phyloP scores from a whole-genome alignment of 2,888 invertebrate species.

The Lasiommata megera region DNA sequence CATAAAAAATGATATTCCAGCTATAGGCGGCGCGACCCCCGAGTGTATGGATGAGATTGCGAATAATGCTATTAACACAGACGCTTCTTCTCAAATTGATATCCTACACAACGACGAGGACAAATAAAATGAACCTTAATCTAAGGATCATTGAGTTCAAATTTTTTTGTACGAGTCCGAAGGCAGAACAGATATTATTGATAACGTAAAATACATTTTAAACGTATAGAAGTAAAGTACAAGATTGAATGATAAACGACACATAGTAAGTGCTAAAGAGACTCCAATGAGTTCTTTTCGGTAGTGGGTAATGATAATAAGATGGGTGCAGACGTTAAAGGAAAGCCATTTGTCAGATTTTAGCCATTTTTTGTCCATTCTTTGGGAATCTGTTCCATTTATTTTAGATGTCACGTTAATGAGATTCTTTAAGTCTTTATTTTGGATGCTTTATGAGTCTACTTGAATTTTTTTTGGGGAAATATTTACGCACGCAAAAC shows the following conservation, averaged over 20 bases:
- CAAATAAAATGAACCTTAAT: constrained; percentile 48
- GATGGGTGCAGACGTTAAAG: constrained; percentile 82
- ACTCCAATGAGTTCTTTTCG: constrained; percentile 78
- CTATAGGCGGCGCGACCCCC: constrained; percentile 73
- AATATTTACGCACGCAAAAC: background rate
- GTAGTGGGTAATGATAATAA: constrained; percentile 80
- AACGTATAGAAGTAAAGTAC: constrained; percentile 34
- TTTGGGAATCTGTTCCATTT: constrained; percentile 80
- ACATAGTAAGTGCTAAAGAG: constrained; percentile 60
- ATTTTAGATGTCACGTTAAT: constrained; percentile 66
- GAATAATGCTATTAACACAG: constrained; percentile 82
- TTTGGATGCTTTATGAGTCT: constrained; percentile 4
- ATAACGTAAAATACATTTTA: constrained; percentile 42
- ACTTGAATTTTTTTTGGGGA: background rate
- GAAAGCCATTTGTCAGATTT: constrained; percentile 81
- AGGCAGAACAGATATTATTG: constrained; percentile 43
- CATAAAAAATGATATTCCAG: constrained; percentile 78
- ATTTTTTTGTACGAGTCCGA: constrained; percentile 33
- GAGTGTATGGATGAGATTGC: constrained; percentile 81
- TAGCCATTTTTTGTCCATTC: constrained; percentile 76
- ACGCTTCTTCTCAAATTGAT: constrained; percentile 81
- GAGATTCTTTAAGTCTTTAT: constrained; percentile 47
- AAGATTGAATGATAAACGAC: constrained; percentile 38
- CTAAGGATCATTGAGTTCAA: constrained; percentile 36
- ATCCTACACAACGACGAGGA: constrained; percentile 53